phyloP scores from a whole-genome alignment of 2,113 vertebrate genomes.

The Reinhardtius hippoglossoides region DNA sequence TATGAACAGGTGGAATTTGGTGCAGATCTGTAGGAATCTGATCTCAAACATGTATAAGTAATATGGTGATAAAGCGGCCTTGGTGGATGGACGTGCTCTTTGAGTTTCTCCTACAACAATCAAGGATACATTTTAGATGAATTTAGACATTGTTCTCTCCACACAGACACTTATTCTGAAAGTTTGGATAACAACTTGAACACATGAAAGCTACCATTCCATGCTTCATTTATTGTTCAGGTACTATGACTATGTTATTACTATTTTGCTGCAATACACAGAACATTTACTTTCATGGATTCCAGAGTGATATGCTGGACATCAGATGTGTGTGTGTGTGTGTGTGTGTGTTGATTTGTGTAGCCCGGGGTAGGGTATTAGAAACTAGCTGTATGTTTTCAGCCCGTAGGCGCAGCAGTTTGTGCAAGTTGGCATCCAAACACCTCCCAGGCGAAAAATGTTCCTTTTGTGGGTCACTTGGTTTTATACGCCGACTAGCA shows the following conservation, averaged over 20 bases:
- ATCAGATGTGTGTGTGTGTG: neutral
- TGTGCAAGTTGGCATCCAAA: conserved; percentile 60
- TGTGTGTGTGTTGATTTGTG: conserved; percentile 47
- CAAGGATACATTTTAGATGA: too few relatives aligned
- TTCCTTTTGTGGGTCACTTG: conserved; percentile 65
- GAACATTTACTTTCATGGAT: too few relatives aligned
- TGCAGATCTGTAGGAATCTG: too few relatives aligned
- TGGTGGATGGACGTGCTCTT: too few relatives aligned
- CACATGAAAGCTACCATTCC: too few relatives aligned
- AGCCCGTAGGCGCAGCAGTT: conserved; percentile 57
- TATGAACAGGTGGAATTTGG: too few relatives aligned
- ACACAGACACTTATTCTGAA: neutral
- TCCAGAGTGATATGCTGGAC: too few relatives aligned
- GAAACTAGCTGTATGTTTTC: conserved; percentile 50
- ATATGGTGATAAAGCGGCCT: too few relatives aligned
- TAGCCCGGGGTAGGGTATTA: conserved; percentile 46
- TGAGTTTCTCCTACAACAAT: too few relatives aligned
- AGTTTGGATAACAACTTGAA: too few relatives aligned
- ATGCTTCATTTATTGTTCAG: conserved; percentile 7
- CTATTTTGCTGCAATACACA: neutral
- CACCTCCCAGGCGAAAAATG: conserved; percentile 61
- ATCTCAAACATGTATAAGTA: too few relatives aligned
- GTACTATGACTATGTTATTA: conserved; percentile 5
- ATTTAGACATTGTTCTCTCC: neutral
- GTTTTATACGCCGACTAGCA: conserved; percentile 49